Evolutionary conservation across 2,888 invertebrate genomes (phyloP), one percentile per base, ranked within the genome.

Genomic region (Machimus rusticus): DNA sequence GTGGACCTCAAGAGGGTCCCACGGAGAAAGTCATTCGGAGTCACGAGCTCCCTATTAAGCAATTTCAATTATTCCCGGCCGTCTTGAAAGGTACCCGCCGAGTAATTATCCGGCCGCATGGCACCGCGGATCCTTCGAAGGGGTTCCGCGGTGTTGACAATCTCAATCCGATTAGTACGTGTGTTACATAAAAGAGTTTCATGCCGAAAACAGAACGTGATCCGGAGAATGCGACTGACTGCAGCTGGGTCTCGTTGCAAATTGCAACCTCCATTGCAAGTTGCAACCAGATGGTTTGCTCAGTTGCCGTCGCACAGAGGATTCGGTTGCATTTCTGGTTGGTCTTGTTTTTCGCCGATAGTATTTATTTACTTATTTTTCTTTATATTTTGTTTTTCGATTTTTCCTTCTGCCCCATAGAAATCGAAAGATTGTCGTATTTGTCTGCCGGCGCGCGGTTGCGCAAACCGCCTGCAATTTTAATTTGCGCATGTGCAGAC

Each of bases 41-140:
- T 85, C 85, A 85, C 85, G 85, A 85, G 74, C 57, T 34, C 34
- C 86, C 76, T 86, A 86, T 86, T 57, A 86, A 86, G 78, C 86
- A 86, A 86, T 86, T 86, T 78, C 86, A 86, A 86, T 86, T 86
- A 86, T 57, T 37, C 76, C 51, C 55, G 19, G 46, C 39, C 55
- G 39, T 51, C 23, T 37, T 86, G 76, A 85, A 74, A 74, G 74
- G n/a, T 51, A 51, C 2, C 51, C n/a, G 74, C 46, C 74, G 79
- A 74, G 74, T 43, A 85, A 85, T 85, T 85, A 85, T 85, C 74
- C 46, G n/a, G 19, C 23, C 43, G 16, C 43, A 51, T 46, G 46
- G 74, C 74, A 74, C 74, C 23, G 66, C 46, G 46, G 31, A 85
- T 85, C 74, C 85, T 85, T 31, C n/a, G n/a, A 1, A 1, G n/a